Conservation (phyloP, 1,140 invertebrate species). For the Pissodes strobi region DNA sequence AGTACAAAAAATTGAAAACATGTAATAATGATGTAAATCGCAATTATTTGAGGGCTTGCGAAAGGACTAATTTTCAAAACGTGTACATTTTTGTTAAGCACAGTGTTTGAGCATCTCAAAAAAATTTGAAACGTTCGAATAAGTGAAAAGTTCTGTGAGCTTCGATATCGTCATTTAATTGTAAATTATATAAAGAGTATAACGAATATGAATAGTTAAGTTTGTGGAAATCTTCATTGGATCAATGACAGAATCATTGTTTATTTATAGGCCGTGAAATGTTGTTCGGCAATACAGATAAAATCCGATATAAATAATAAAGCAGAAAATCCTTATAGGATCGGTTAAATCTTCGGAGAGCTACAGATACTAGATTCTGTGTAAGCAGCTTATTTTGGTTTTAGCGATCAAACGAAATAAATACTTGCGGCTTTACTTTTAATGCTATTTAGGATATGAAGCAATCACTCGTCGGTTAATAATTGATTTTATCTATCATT, state of each 20-base stretch:
- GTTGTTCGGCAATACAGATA: not conserved
- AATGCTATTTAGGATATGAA: not conserved
- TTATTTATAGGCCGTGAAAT: constrained; percentile 3
- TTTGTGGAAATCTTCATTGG: not conserved
- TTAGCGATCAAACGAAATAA: not conserved
- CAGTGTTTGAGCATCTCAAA: too few relatives aligned
- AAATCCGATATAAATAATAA: constrained; percentile 1
- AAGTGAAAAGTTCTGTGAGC: too few relatives aligned
- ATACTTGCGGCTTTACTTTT: not conserved
- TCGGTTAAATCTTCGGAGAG: constrained; percentile 2
- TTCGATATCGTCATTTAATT: too few relatives aligned
- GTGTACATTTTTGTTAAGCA: too few relatives aligned
- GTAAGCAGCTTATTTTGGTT: not conserved
- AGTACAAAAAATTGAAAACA: too few relatives aligned
- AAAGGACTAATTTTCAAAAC: too few relatives aligned
- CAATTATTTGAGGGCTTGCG: too few relatives aligned
- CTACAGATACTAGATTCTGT: not conserved
- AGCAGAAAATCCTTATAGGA: constrained; percentile 2
- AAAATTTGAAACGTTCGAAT: too few relatives aligned
- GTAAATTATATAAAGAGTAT: too few relatives aligned
- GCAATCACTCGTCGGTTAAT: not conserved
- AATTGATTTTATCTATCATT: too few relatives aligned
- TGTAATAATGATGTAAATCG: too few relatives aligned
- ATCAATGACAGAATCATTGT: constrained; percentile 1
- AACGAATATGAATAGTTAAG: too few relatives aligned